phyloP scores from a whole-genome alignment of 1,140 invertebrate species.

The Cephus cinctus region DNA sequence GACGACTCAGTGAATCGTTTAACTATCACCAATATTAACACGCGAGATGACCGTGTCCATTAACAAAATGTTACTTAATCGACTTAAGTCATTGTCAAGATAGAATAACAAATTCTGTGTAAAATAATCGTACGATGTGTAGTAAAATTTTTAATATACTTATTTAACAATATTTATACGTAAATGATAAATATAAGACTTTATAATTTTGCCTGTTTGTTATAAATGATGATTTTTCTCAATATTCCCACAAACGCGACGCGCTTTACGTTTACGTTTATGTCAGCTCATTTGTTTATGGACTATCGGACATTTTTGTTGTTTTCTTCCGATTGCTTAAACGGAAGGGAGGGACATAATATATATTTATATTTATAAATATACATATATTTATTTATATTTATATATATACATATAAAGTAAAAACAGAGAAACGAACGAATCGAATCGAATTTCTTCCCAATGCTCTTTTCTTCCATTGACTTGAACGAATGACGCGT shows the following conservation, averaged over 20 bases:
- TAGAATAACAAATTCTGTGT: constrained; percentile 47
- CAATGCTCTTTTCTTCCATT: no score
- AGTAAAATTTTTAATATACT: constrained; percentile 49
- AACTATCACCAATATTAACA: neutral
- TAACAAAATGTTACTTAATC: constrained; percentile 40
- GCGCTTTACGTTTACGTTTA: constrained; percentile 11
- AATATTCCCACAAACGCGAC: constrained; percentile 17
- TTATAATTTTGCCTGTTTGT: constrained; percentile 34
- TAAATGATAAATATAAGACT: constrained; percentile 36
- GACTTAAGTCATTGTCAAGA: constrained; percentile 40
- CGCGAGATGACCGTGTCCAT: constrained; percentile 25
- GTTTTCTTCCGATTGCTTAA: no score
- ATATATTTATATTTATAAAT: no score
- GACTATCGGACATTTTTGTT: no score
- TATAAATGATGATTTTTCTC: constrained; percentile 34
- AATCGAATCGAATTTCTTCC: no score
- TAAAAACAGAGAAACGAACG: no score
- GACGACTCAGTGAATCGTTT: neutral
- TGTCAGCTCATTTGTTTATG: no score
- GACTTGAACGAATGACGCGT: no score
- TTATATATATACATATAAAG: no score
- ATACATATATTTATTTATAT: no score
- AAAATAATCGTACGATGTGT: constrained; percentile 50
- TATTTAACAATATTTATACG: constrained; percentile 51
- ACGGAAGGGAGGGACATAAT: no score